phyloP scores from a whole-genome alignment of 2,888 invertebrate genomes.

The Himalopsyche anomala region DNA sequence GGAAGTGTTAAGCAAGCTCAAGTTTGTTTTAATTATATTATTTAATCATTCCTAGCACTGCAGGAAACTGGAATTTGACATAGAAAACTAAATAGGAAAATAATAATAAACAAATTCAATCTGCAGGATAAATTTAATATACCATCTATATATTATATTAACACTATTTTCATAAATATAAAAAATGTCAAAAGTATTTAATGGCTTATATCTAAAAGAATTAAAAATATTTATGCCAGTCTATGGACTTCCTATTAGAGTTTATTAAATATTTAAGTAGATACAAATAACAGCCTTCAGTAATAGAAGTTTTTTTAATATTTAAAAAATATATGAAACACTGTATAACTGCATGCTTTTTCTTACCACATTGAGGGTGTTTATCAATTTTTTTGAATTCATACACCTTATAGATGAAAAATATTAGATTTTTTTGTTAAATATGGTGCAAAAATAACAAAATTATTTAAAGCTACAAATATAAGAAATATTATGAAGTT shows the following conservation, averaged over 20 bases:
- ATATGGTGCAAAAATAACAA: slow-evolving; percentile 13
- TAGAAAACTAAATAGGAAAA: too few relatives aligned
- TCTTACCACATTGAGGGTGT: background rate
- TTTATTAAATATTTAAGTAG: background rate
- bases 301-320: slow-evolving; percentile 8
- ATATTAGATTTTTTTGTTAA: background rate
- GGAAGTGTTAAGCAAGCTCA: too few relatives aligned
- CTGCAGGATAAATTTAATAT: too few relatives aligned
- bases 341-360: background rate
- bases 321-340: background rate
- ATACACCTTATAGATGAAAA: background rate
- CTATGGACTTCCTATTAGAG: background rate
- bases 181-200: background rate
- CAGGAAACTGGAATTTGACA: too few relatives aligned
- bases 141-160: too few relatives aligned
- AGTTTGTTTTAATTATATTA: too few relatives aligned
- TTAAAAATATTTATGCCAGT: background rate
- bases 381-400: background rate
- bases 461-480: slow-evolving; percentile 11
- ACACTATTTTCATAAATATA: background rate
- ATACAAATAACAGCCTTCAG: background rate
- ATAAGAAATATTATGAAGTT: slow-evolving; percentile 25
- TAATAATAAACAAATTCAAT: too few relatives aligned
- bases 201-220: background rate
- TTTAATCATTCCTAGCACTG: too few relatives aligned